Conservation (phyloP, 1,140 invertebrate genomes). For the Oscheius sp. region DNA sequence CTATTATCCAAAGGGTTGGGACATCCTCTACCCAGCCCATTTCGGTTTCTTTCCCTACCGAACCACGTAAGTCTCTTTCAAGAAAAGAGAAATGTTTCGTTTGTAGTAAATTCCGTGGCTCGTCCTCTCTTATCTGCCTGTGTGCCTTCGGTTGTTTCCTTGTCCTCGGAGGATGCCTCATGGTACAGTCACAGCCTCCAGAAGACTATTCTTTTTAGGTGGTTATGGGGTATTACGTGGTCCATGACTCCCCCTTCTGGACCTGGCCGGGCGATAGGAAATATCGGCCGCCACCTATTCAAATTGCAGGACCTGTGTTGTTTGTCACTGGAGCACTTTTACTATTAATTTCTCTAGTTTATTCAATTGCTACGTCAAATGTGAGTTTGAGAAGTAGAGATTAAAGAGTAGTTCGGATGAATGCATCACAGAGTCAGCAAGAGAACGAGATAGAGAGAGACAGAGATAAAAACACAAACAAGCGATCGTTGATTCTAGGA, state of each 20-base stretch:
- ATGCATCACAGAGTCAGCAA: no score
- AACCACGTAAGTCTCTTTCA: conserved; percentile 47
- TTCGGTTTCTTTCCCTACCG: conserved; percentile 60
- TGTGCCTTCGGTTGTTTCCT: conserved; percentile 57
- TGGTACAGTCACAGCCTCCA: conserved; percentile 34
- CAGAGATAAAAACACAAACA: background rate
- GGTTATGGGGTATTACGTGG: conserved; percentile 54
- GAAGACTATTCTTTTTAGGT: background rate
- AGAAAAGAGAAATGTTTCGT: background rate
- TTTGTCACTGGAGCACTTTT: conserved; percentile 47
- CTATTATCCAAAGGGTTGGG: conserved; percentile 61
- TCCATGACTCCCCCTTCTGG: conserved; percentile 58
- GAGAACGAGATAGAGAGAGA: background rate
- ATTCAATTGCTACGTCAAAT: no score
- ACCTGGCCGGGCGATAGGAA: conserved; percentile 43
- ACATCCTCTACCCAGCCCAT: conserved; percentile 59
- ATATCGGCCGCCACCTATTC: conserved; percentile 37
- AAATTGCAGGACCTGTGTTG: conserved; percentile 53
- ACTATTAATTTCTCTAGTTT: conserved; percentile 6
- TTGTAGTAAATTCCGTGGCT: conserved; percentile 60
- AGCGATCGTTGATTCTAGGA: no score
- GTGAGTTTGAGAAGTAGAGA: no score
- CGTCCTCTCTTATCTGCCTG: conserved; percentile 52
- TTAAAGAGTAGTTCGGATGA: no score
- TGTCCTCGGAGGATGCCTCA: conserved; percentile 54